phyloP scores from a whole-genome alignment of 2,113 vertebrate genomes.

The Poicephalus meyeri region DNA sequence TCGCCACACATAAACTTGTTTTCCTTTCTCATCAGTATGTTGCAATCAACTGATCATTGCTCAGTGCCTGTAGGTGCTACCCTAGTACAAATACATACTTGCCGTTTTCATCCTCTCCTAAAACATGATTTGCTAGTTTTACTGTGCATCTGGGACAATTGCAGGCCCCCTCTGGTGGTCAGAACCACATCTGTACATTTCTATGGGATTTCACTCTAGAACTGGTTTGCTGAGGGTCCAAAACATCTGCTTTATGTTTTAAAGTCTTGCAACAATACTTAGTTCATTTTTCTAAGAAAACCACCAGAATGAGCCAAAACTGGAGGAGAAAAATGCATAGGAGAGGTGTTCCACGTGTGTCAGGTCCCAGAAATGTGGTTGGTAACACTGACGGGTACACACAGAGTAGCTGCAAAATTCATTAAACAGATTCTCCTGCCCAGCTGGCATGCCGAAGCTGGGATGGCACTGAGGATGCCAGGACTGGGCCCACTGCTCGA shows the following conservation, averaged over 20 bases:
- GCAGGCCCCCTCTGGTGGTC: conserved; percentile 45
- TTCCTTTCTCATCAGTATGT: fast-evolving
- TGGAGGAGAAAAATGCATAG: neutral
- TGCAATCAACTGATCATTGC: neutral
- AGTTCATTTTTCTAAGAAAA: conserved; percentile 42
- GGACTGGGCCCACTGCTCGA: neutral
- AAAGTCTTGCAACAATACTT: neutral
- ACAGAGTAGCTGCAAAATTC: neutral
- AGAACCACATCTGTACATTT: neutral
- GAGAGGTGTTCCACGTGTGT: conserved; percentile 13
- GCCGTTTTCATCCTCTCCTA: neutral
- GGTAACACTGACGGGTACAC: neutral
- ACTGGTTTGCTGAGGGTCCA: neutral
- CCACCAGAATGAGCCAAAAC: neutral
- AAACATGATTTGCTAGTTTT: neutral
- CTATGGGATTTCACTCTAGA: neutral
- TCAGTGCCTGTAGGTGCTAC: neutral
- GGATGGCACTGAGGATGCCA: neutral
- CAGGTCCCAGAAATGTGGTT: conserved; percentile 11
- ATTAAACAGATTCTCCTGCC: neutral
- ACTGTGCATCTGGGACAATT: neutral
- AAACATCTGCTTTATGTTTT: conserved; percentile 1
- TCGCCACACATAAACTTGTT: neutral
- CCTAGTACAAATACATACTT: neutral
- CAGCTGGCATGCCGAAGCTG: fast-evolving